Conservation (phyloP, 2,797 vertebrate species). For the Alca torda region DNA sequence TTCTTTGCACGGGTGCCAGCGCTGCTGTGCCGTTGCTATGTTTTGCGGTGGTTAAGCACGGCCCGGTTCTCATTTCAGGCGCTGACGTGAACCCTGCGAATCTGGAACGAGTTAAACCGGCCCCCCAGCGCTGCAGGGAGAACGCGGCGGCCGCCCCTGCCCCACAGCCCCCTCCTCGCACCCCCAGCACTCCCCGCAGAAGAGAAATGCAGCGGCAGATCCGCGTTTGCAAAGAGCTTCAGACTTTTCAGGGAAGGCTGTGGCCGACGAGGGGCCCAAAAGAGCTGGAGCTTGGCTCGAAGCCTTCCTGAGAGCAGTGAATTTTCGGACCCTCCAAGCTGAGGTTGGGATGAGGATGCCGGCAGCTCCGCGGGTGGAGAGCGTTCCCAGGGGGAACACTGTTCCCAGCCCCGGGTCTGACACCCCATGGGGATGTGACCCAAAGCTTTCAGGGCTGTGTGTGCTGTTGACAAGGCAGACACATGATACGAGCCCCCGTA, state of each 20-base stretch:
- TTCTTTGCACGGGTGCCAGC: not conserved
- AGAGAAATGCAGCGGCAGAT: not conserved
- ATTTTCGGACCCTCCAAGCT: not conserved
- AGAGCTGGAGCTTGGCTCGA: not conserved
- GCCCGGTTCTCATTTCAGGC: conserved; percentile 52
- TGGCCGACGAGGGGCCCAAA: accelerated
- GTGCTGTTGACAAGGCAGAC: not conserved
- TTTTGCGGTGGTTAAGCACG: conserved; percentile 34
- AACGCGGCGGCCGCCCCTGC: not conserved
- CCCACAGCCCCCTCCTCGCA: not conserved
- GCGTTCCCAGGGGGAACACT: not conserved
- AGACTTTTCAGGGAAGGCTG: not conserved
- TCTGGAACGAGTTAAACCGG: conserved; percentile 51
- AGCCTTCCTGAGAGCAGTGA: accelerated
- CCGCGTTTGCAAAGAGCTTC: not conserved
- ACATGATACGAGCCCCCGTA: accelerated
- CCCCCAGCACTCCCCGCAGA: not conserved
- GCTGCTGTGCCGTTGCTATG: conserved; percentile 72
- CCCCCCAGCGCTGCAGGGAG: conserved; percentile 25
- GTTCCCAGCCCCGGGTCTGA: not conserved
- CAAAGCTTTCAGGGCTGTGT: not conserved
- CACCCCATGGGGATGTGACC: not conserved
- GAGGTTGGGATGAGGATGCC: not conserved
- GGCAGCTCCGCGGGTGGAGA: not conserved
- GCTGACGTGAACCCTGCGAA: conserved; percentile 62